Evolutionary conservation across 2,797 vertebrate species (phyloP).

Genomic region (Pagetopsis macropterus): DNA sequence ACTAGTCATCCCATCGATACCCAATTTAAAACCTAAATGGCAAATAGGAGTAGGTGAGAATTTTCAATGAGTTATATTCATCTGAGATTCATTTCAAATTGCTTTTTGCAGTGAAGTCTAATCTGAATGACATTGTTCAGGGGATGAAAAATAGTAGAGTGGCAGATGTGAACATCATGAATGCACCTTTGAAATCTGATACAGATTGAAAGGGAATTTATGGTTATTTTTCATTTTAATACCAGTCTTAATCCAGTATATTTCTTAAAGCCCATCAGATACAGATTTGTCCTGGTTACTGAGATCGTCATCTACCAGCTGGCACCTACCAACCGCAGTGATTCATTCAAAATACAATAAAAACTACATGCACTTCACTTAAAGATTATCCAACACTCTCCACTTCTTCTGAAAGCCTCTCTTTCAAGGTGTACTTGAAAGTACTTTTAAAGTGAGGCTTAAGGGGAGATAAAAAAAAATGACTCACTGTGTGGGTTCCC

Average conservation of each 20-base stretch:
- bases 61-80: conserved; percentile 11
- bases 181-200: conserved; percentile 31
- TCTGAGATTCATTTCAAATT: conserved; percentile 34
- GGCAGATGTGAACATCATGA: conserved; percentile 48
- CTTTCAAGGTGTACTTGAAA: conserved; percentile 34
- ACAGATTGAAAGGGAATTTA: conserved; percentile 13
- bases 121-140: conserved; percentile 42
- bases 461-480: conserved; percentile 39
- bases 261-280: conserved; percentile 40
- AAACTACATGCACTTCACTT: conserved; percentile 27
- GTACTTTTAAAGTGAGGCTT: conserved; percentile 25
- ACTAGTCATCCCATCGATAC: conserved; percentile 21
- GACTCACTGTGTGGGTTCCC: conserved; percentile 8
- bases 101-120: conserved; percentile 28
- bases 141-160: conserved; percentile 26
- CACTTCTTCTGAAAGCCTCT: conserved; percentile 30
- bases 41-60: conserved; percentile 28
- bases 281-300: conserved; percentile 34
- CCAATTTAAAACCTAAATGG: conserved; percentile 37
- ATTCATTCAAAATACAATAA: conserved; percentile 30
- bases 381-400: conserved; percentile 24
- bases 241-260: conserved; percentile 24
- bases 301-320: conserved; percentile 40
- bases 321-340: conserved; percentile 4
- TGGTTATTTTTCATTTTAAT: conserved; percentile 20